A percentile compares a stretch with the other conserved stretches of the same genome.
These are phyloP conservation scores for Andrena bucephala DNA, from an alignment of 2,888 invertebrate species.

Conservation along the genomic window DNA sequence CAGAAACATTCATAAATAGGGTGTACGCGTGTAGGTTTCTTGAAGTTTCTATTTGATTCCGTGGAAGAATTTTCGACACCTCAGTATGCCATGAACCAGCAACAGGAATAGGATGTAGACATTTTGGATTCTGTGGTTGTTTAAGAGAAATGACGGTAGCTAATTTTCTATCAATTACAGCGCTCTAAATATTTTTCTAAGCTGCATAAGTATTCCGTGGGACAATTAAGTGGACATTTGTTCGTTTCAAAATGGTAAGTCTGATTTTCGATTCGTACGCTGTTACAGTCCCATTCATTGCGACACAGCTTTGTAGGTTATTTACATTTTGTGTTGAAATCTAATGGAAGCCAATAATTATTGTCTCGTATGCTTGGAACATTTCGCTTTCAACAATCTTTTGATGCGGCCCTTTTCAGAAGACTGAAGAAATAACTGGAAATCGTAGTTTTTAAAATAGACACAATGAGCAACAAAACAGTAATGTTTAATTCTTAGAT, in stretches of 20 bases:
- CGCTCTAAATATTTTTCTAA: conserved; percentile 42
- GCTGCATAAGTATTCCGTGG: conserved; percentile 23
- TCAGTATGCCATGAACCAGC: conserved; percentile 21
- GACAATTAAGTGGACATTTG: conserved; percentile 17
- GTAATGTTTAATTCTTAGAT: not conserved
- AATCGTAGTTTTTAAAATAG: not conserved
- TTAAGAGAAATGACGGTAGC: conserved; percentile 54
- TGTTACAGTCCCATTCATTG: not conserved
- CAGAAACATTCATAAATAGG: not conserved
- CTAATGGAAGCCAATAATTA: conserved; percentile 25
- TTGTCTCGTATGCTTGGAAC: not conserved
- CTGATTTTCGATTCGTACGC: not conserved
- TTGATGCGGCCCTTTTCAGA: not conserved
- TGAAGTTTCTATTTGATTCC: conserved; percentile 13
- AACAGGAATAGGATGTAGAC: conserved; percentile 40
- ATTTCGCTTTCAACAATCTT: not conserved
- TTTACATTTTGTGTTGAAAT: conserved; percentile 26
- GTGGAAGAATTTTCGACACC: not conserved
- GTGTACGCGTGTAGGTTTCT: not conserved
- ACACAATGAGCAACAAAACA: not conserved
- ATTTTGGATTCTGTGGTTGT: conserved; percentile 54
- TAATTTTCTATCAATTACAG: conserved; percentile 45
- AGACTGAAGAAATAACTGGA: not conserved
- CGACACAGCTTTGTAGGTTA: conserved; percentile 45
- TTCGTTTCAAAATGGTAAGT: conserved; percentile 59